Conservation (phyloP, 1,140 invertebrate species). For the Hylaeus volcanicus region DNA sequence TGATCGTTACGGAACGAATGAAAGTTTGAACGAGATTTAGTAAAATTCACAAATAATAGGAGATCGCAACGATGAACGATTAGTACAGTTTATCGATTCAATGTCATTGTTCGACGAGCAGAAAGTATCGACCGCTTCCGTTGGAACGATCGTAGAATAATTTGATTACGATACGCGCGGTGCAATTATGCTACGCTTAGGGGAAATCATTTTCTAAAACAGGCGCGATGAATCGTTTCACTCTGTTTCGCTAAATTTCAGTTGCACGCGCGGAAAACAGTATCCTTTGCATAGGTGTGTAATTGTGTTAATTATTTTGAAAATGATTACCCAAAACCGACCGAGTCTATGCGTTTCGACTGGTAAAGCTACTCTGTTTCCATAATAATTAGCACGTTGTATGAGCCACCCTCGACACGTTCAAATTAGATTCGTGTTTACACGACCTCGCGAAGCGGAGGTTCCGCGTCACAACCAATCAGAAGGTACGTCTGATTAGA, state of each 20-base stretch:
- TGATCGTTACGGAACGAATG: conserved; percentile 10
- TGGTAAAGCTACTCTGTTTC: conserved; percentile 25
- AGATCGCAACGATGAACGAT: too few relatives aligned
- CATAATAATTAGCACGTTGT: conserved; percentile 62
- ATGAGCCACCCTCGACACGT: conserved; percentile 56
- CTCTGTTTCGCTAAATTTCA: background rate
- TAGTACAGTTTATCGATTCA: too few relatives aligned
- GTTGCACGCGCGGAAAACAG: background rate
- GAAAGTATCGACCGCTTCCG: background rate
- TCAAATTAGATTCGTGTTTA: conserved; percentile 73
- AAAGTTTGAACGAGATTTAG: conserved; percentile 39
- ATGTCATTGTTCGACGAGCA: background rate
- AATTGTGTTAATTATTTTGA: conserved; percentile 6
- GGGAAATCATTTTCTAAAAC: background rate
- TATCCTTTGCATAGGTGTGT: background rate
- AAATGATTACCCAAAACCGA: conserved; percentile 22
- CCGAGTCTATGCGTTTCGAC: background rate
- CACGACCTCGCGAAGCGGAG: conserved; percentile 46
- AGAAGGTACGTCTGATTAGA: conserved; percentile 77
- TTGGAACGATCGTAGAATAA: background rate
- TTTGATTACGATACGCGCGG: background rate
- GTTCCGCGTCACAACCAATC: conserved; percentile 66
- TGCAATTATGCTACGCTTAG: background rate
- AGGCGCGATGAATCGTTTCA: too few relatives aligned
- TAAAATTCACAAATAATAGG: background rate